These are phyloP conservation scores for Anser cygnoides DNA, from an alignment of 2,113 vertebrate species.

Conservation along the genomic window DNA sequence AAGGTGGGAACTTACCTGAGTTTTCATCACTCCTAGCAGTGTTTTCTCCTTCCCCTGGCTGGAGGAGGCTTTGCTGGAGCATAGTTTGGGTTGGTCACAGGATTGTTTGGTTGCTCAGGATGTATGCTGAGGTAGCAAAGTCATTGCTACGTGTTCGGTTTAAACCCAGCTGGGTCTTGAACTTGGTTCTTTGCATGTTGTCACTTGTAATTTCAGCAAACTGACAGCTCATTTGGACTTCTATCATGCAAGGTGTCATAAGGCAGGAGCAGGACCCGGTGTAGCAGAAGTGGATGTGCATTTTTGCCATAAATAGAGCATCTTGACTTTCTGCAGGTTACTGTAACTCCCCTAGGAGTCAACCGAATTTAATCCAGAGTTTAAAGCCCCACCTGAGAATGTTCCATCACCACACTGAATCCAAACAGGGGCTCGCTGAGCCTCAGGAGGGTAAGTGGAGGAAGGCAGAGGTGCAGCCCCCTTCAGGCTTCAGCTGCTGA, in stretches of 20 bases:
- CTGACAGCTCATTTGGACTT: rapidly evolving
- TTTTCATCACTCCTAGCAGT: not conserved
- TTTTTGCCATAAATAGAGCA: constrained; percentile 37
- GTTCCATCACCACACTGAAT: constrained; percentile 69
- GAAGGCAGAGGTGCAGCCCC: not conserved
- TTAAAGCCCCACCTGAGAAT: constrained; percentile 82
- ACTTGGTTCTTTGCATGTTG: not conserved
- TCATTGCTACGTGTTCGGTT: not conserved
- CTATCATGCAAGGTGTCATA: not conserved
- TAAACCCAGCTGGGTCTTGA: not conserved
- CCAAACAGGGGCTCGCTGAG: constrained; percentile 71
- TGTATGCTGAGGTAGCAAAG: not conserved
- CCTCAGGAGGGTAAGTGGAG: constrained; percentile 82
- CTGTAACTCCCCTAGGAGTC: constrained; percentile 81
- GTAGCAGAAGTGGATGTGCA: rapidly evolving
- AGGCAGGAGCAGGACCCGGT: not conserved
- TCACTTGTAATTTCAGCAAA: not conserved
- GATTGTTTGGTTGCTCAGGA: not conserved
- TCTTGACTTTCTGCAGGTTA: constrained; percentile 82
- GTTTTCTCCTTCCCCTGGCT: not conserved
- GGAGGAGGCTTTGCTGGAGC: not conserved
- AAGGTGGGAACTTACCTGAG: rapidly evolving
- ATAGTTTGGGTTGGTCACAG: not conserved
- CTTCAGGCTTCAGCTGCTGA: constrained; percentile 50
- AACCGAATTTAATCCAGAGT: constrained; percentile 83